Base-by-base conservation (phyloP, 2,888 invertebrate species). In the Diarsia dahlii region DNA sequence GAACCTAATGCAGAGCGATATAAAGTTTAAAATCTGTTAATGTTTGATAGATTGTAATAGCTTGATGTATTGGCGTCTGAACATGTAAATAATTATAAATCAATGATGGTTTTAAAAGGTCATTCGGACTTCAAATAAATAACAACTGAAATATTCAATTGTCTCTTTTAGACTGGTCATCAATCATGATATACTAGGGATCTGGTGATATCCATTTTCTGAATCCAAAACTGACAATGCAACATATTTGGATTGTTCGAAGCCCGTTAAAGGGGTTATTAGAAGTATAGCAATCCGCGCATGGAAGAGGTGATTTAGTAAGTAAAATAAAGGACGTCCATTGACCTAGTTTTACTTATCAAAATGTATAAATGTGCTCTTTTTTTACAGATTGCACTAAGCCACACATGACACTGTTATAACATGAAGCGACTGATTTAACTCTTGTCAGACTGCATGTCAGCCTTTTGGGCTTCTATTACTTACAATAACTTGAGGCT, bases 351-450 rank as follows among this genome's bases (percentile, higher is more conserved):
- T 15, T 56, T 15, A 6, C 2, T 56, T 23, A 0, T 13, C 23
- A 23, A 56, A 23, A 63, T 46, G 28, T 15, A 2, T 2, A 63
- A 12, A 20, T 10, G 23, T 23, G 13, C 8, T 72, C 5, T 50
- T 39, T 58, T 58, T 71, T 71, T 60, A 28, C 73, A 74, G 60
- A 58, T 72, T 1, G 10, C 23, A 46, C 9, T 58, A 6, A 4
- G 15, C 15, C 34, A 34, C 1, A 10, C 8, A 39, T 46, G 46
- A 1, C 12, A 12, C 54, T 28, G 3, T 12, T 12, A 13, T 23
- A 56, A 13, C 23, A n/a, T n/a, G n/a, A 54, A 56, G 6, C 1
- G 23, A 56, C 23, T 23, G 54, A 54, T 56, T 56, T 6, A 23
- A 56, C 2, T 56, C 13, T 56, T 56, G 3, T 39, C 39, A 39